Conservation (phyloP, 2,888 invertebrate genomes). For the Mamestra brassicae region DNA sequence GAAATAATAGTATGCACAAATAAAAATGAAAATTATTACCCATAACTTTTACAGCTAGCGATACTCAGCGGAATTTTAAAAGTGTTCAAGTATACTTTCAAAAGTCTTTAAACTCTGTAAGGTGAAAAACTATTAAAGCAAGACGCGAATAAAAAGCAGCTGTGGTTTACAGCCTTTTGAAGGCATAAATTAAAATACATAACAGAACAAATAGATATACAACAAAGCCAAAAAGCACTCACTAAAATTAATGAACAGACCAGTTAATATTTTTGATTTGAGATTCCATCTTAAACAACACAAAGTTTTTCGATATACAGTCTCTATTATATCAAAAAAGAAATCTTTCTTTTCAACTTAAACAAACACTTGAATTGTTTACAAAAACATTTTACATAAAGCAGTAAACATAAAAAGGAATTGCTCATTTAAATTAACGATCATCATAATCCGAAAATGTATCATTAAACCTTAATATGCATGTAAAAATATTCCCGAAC, state of each 20-base stretch:
- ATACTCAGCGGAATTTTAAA: constrained; percentile 45
- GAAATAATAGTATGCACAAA: constrained; percentile 23
- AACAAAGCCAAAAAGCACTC: constrained; percentile 44
- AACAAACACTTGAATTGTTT: constrained; percentile 38
- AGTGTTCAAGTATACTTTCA: constrained; percentile 34
- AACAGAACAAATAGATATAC: constrained; percentile 26
- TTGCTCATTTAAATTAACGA: constrained; percentile 65
- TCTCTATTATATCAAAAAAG: background rate
- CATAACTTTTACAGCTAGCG: constrained; percentile 34
- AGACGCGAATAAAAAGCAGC: constrained; percentile 55
- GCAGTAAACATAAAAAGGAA: constrained; percentile 64
- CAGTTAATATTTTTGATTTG: constrained; percentile 6
- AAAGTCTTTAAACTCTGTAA: constrained; percentile 57
- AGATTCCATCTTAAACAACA: background rate
- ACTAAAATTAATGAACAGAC: constrained; percentile 22
- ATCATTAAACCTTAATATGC: constrained; percentile 66
- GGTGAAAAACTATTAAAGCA: constrained; percentile 60
- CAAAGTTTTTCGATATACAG: no score
- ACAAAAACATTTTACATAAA: constrained; percentile 60
- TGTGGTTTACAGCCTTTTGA: constrained; percentile 42
- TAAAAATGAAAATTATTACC: constrained; percentile 41
- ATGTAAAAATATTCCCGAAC: constrained; percentile 73
- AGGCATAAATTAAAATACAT: constrained; percentile 48
- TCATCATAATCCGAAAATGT: constrained; percentile 60
- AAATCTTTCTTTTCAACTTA: constrained; percentile 4